Evolutionary conservation across 1,140 invertebrate genomes (phyloP).

Genomic region (Papilio glaucus): DNA sequence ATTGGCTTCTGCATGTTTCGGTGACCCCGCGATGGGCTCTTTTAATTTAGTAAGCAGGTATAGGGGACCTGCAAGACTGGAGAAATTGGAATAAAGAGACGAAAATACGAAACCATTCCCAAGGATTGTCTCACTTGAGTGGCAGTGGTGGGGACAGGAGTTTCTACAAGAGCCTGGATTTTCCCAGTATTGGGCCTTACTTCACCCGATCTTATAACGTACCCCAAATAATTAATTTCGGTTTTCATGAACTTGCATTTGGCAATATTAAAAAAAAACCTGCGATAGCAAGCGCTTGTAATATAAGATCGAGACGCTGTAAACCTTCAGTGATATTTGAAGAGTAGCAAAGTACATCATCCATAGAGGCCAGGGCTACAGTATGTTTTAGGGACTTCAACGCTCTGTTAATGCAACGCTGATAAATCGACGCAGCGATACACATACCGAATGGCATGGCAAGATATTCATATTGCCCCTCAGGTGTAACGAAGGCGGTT

Average conservation of each 20-base stretch:
- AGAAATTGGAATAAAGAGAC: slow-evolving; percentile 25
- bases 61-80: slow-evolving; percentile 24
- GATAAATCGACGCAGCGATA: no score
- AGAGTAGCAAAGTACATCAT: slow-evolving; percentile 25
- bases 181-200: slow-evolving; percentile 33
- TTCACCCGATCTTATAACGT: slow-evolving; percentile 17
- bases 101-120: slow-evolving; percentile 33
- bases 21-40: slow-evolving; percentile 30
- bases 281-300: slow-evolving; percentile 6
- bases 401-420: no score
- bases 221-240: slow-evolving; percentile 31
- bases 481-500: slow-evolving; percentile 67
- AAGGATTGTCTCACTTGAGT: slow-evolving; percentile 35
- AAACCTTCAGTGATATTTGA: background rate
- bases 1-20: no score
- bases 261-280: slow-evolving; percentile 31
- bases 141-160: slow-evolving; percentile 24
- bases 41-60: slow-evolving; percentile 24
- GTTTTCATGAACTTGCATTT: slow-evolving; percentile 34
- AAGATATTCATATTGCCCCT: no score
- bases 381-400: no score
- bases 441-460: no score
- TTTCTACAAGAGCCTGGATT: slow-evolving; percentile 25
- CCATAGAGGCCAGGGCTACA: slow-evolving; percentile 26
- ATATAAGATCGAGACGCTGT: background rate